Conservation (phyloP, 2,888 invertebrate genomes). For the Nebria salina region DNA sequence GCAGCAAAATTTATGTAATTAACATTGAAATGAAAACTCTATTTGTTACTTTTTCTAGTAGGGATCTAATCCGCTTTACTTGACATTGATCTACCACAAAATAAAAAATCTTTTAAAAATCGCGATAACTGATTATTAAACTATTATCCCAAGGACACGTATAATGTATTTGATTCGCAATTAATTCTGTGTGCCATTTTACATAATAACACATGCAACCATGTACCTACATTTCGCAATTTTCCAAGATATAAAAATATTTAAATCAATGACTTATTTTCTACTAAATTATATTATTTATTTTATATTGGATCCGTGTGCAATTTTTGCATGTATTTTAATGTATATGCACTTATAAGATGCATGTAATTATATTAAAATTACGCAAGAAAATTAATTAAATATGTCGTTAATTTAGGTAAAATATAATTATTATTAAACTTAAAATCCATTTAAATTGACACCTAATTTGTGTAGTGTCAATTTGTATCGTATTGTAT, state of each 20-base stretch:
- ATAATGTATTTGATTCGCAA: background rate
- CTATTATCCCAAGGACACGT: constrained; percentile 10
- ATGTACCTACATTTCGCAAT: background rate
- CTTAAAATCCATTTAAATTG: too few species aligned
- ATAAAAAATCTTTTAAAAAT: constrained; percentile 7
- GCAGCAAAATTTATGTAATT: too few species aligned
- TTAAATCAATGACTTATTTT: too few species aligned
- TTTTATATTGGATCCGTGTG: background rate
- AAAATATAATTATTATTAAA: too few species aligned
- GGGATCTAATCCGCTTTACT: background rate
- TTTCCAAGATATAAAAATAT: background rate
- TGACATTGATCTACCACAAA: constrained; percentile 16
- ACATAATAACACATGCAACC: constrained; percentile 2
- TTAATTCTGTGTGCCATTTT: background rate
- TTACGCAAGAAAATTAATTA: too few species aligned
- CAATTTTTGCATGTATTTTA: too few species aligned
- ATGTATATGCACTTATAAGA: too few species aligned
- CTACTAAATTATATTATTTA: background rate
- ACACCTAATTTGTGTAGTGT: too few species aligned
- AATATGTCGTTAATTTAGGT: too few species aligned
- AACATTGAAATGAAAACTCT: too few species aligned
- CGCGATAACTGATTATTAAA: constrained; percentile 15
- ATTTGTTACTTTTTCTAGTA: background rate
- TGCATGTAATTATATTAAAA: too few species aligned
- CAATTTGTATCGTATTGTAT: constrained; percentile 4